Conservation (phyloP, 1,140 invertebrate genomes). For the Heliconius hewitsoni region DNA sequence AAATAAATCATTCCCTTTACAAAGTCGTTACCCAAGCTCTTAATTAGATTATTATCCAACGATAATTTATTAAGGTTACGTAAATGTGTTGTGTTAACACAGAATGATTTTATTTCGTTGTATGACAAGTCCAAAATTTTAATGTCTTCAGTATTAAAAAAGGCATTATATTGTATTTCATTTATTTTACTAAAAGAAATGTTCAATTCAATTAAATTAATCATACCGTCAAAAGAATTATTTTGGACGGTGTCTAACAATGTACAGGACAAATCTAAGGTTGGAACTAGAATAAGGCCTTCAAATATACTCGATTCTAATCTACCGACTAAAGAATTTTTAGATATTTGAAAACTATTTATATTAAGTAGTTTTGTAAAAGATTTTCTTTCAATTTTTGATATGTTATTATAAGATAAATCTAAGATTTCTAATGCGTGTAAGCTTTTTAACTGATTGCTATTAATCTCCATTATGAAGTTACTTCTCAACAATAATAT, state of each 20-base stretch:
- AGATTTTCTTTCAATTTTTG: conserved; percentile 46
- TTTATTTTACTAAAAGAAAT: conserved; percentile 52
- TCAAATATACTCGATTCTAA: conserved; percentile 51
- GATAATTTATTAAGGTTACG: conserved; percentile 43
- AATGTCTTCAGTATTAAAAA: conserved; percentile 48
- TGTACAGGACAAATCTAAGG: conserved; percentile 53
- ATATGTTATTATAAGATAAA: conserved; percentile 59
- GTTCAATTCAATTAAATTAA: conserved; percentile 50
- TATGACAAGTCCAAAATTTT: conserved; percentile 57
- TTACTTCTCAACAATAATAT: conserved; percentile 48
- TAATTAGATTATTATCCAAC: conserved; percentile 56
- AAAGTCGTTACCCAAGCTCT: conserved; percentile 33
- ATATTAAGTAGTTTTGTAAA: conserved; percentile 48
- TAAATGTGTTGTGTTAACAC: conserved; percentile 50
- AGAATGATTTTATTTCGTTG: conserved; percentile 50
- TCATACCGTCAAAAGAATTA: conserved; percentile 59
- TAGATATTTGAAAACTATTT: conserved; percentile 49
- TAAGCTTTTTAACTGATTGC: conserved; percentile 44
- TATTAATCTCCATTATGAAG: conserved; percentile 43
- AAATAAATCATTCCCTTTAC: conserved; percentile 30
- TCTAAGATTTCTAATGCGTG: conserved; percentile 50
- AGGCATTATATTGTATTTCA: conserved; percentile 53
- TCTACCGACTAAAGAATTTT: conserved; percentile 48
- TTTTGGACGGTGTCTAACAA: conserved; percentile 49
- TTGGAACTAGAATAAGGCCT: conserved; percentile 48